Percentiles rank a stretch among this genome's conserved stretches.
These are phyloP conservation scores for Catharus ustulatus DNA, from an alignment of 2,797 vertebrate genomes.

Conservation along the genomic window DNA sequence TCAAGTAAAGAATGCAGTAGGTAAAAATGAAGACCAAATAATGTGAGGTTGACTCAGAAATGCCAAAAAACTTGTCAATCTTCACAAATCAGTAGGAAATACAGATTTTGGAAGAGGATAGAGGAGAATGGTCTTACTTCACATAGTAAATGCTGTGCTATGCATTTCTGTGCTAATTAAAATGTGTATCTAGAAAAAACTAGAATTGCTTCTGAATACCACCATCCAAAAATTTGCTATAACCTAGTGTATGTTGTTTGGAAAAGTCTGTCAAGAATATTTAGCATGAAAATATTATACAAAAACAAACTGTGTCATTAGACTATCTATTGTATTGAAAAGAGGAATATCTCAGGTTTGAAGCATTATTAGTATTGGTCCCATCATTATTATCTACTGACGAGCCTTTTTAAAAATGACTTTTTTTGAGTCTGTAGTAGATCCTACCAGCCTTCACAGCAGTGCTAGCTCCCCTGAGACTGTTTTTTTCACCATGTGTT, in stretches of 20 bases:
- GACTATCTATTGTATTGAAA: background rate
- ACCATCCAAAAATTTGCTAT: background rate
- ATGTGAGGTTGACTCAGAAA: background rate
- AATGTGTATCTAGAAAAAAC: background rate
- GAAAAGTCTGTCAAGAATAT: background rate
- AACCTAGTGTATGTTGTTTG: fast-evolving
- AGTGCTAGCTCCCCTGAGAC: background rate
- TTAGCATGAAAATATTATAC: background rate
- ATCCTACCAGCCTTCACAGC: background rate
- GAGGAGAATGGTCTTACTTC: background rate
- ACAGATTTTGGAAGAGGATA: background rate
- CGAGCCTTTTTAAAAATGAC: background rate
- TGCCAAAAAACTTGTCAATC: background rate
- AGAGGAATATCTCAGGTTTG: background rate
- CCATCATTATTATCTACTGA: background rate
- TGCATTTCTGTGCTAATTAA: background rate
- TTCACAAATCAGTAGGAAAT: background rate
- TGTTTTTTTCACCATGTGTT: background rate
- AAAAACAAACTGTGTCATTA: background rate
- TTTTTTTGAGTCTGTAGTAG: background rate
- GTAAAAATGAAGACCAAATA: background rate
- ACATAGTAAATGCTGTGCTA: fast-evolving
- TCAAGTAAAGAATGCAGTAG: background rate
- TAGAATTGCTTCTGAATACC: background rate
- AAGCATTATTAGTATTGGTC: background rate